These are phyloP conservation scores for Laticauda colubrina DNA, from an alignment of 2,113 vertebrate species.

Conservation along the genomic window DNA sequence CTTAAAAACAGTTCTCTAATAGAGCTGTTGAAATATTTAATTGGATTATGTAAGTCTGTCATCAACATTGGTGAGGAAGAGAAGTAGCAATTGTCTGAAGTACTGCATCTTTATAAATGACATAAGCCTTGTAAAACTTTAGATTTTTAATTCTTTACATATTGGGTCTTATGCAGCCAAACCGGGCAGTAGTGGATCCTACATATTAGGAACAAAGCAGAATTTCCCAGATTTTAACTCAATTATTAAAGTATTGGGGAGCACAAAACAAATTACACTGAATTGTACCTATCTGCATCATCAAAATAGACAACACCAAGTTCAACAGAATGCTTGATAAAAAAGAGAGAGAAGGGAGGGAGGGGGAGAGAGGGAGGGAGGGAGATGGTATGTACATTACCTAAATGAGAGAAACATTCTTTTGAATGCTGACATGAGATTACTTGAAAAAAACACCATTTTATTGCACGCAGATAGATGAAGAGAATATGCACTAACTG, in stretches of 20 bases:
- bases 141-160: not conserved
- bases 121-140: not conserved
- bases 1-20: not conserved
- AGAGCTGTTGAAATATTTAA: not conserved
- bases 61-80: not conserved
- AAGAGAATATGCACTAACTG: not conserved
- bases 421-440: not conserved
- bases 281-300: not conserved
- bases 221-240: not conserved
- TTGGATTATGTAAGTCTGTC: not conserved
- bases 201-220: not conserved
- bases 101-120: not conserved
- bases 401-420: not conserved
- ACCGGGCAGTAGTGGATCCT: not conserved
- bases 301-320: not conserved
- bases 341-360: not conserved
- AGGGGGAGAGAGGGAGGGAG: rapidly evolving
- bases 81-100: not conserved
- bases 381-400: too few species aligned
- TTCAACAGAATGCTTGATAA: too few species aligned
- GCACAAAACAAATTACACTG: not conserved
- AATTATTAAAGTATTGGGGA: not conserved
- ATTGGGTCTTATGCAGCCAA: not conserved
- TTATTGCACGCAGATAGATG: slow-evolving; percentile 4
- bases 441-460: not conserved